Conservation (phyloP, 2,797 vertebrate species). For the Sebastes elongatus region DNA sequence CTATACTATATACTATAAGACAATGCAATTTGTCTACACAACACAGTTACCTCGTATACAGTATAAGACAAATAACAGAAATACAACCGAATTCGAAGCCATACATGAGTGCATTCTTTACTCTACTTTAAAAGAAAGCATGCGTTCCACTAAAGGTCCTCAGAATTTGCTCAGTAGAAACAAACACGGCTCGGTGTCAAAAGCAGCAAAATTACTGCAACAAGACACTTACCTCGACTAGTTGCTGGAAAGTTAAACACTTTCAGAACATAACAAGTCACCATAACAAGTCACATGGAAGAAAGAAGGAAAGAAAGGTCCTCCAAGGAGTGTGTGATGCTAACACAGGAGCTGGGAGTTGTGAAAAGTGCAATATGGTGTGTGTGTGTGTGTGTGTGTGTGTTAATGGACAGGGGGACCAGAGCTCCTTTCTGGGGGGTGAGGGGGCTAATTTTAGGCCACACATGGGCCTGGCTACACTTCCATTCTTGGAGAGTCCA, state of each 20-base stretch:
- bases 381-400: conserved; percentile 18
- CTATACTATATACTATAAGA: neutral
- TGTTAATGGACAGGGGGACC: conserved; percentile 53
- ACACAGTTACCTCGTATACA: neutral
- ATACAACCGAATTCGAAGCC: neutral
- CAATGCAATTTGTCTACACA: neutral
- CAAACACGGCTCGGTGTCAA: neutral
- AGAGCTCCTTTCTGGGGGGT: conserved; percentile 34
- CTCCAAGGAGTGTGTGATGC: conserved; percentile 47
- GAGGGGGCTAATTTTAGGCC: conserved; percentile 90
- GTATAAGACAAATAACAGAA: neutral
- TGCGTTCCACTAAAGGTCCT: neutral
- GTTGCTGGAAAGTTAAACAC: neutral
- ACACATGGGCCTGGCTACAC: conserved; percentile 85
- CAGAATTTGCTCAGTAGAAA: neutral
- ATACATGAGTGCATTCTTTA: neutral
- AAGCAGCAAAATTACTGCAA: neutral
- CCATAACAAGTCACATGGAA: conserved; percentile 27
- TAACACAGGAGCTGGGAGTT: conserved; percentile 26
- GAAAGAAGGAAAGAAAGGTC: conserved; percentile 9
- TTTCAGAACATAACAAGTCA: conserved; percentile 1
- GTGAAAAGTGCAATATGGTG: conserved; percentile 33
- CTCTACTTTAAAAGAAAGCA: neutral
- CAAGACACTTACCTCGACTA: conserved; percentile 55
- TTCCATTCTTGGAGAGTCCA: conserved; percentile 90